Evolutionary conservation across 2,888 invertebrate genomes (phyloP).

Genomic region (Hyles lineata): DNA sequence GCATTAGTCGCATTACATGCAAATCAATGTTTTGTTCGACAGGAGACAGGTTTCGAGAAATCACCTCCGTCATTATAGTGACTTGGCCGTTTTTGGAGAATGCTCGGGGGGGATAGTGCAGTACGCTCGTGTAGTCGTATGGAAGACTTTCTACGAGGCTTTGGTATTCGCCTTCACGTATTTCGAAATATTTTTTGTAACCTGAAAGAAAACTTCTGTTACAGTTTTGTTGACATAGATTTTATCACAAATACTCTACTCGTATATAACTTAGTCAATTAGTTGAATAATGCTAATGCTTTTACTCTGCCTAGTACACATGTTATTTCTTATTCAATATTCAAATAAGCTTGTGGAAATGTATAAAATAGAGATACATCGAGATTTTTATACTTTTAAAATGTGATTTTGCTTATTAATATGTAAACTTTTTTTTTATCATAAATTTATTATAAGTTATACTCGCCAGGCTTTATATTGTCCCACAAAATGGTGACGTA

Average conservation of each 20-base stretch:
- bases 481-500: constrained; percentile 87
- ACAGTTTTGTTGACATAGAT: not conserved
- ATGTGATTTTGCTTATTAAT: too few species aligned
- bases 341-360: too few species aligned
- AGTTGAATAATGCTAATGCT: too few species aligned
- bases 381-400: too few species aligned
- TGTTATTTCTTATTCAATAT: too few species aligned
- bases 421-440: too few species aligned
- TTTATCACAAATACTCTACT: not conserved
- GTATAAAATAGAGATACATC: too few species aligned
- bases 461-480: constrained; percentile 87
- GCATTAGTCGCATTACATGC: too few species aligned
- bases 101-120: constrained; percentile 91
- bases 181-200: constrained; percentile 88
- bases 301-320: too few species aligned
- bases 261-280: not conserved
- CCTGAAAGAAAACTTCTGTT: constrained; percentile 63
- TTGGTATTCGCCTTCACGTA: constrained; percentile 38
- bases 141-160: constrained; percentile 56
- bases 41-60: not conserved
- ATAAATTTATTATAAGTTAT: not conserved
- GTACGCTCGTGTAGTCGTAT: constrained; percentile 91
- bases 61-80: constrained; percentile 88
- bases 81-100: constrained; percentile 89
- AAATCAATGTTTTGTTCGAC: not conserved